phyloP scores from a whole-genome alignment of 2,797 vertebrate genomes.

The Kryptolebias ocellatus region DNA sequence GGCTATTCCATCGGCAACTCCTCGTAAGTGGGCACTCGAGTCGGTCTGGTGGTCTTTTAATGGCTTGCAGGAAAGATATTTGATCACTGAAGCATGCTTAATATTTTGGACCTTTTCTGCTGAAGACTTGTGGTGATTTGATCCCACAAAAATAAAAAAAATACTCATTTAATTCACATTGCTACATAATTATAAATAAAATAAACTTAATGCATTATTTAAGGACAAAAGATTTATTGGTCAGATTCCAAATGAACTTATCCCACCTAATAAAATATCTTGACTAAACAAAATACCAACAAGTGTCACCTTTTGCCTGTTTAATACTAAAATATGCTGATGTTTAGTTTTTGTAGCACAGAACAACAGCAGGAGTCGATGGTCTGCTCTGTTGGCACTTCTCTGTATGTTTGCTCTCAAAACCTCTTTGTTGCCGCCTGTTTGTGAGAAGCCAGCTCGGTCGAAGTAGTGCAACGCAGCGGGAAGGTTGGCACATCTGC shows the following conservation, averaged over 20 bases:
- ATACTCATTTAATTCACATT: no score
- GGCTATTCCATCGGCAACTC: constrained; percentile 94
- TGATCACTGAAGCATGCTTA: constrained; percentile 26
- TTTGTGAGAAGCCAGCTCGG: constrained; percentile 29
- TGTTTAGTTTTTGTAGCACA: constrained; percentile 3
- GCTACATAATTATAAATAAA: neutral
- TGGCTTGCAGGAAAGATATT: constrained; percentile 17
- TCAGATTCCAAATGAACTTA: neutral
- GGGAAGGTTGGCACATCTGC: constrained; percentile 40
- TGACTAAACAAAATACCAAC: neutral
- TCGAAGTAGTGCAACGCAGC: constrained; percentile 39
- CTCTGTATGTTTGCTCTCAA: constrained; percentile 12
- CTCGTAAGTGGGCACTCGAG: constrained; percentile 84
- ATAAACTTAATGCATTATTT: neutral
- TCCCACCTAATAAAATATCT: neutral
- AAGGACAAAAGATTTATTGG: neutral
- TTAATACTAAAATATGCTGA: neutral
- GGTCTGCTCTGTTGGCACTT: constrained; percentile 16
- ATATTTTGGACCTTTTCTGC: neutral
- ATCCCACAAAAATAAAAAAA: no score
- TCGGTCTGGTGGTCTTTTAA: constrained; percentile 22
- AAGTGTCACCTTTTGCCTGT: no score
- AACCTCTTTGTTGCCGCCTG: neutral
- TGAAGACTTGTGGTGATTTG: neutral
- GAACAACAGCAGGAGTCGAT: constrained; percentile 28